Conservation (phyloP, 92 coral and sea anemone species). For the Siderastrea radians region DNA sequence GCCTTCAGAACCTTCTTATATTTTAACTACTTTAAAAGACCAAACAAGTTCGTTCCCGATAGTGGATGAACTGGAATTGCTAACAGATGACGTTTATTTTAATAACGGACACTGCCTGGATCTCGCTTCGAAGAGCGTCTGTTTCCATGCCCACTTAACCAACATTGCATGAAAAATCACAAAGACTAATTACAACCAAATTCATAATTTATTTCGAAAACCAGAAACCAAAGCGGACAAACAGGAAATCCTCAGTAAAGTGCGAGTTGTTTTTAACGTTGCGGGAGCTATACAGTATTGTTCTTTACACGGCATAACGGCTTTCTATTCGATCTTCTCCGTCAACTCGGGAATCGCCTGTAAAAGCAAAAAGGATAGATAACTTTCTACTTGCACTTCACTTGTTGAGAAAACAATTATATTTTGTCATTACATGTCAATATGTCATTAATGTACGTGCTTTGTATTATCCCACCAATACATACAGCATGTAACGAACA, state of each 20-base stretch:
- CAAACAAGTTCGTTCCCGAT: too few species aligned
- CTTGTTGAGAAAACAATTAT: not conserved
- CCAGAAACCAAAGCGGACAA: not conserved
- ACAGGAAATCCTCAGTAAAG: too few species aligned
- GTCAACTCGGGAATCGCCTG: conserved; percentile 99
- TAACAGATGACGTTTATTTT: too few species aligned
- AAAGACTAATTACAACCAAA: conserved; percentile 2
- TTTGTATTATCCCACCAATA: too few species aligned
- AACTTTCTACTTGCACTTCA: not conserved
- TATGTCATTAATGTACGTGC: too few species aligned
- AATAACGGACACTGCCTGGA: not conserved
- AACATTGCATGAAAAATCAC: not conserved
- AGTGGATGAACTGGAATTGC: too few species aligned
- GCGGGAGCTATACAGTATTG: conserved; percentile 5
- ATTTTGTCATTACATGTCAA: not conserved
- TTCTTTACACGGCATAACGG: not conserved
- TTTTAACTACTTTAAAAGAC: too few species aligned
- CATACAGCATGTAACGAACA: too few species aligned
- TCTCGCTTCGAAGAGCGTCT: not conserved
- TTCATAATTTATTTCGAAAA: conserved; percentile 25
- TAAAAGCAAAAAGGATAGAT: not conserved
- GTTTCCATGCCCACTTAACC: too few species aligned
- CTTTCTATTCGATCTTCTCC: conserved; percentile 67
- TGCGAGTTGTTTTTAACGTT: not conserved
- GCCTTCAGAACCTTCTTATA: too few species aligned